A percentile compares a stretch with the other conserved stretches of the same genome.
These are phyloP conservation scores for Cherax quadricarinatus DNA, from an alignment of 1,140 invertebrate species.

Conservation along the genomic window DNA sequence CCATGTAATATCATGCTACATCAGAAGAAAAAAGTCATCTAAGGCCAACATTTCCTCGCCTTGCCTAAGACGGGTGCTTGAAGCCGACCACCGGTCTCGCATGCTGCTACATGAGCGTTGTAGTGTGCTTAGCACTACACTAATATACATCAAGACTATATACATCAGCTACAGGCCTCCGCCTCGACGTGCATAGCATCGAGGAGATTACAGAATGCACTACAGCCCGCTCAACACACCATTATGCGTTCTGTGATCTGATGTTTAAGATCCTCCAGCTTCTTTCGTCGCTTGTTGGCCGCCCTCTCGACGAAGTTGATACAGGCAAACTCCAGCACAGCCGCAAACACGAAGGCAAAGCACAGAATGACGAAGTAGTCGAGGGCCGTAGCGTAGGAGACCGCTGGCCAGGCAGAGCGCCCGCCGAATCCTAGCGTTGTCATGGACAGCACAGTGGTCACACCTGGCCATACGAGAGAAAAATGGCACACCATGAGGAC, in stretches of 20 bases:
- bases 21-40: too few relatives aligned
- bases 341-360: slow-evolving; percentile 81
- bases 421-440: slow-evolving; percentile 81
- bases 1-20: neutral
- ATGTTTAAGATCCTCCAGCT: slow-evolving; percentile 72
- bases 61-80: neutral
- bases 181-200: neutral
- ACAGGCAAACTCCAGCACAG: slow-evolving; percentile 81
- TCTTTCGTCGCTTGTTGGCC: slow-evolving; percentile 72
- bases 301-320: slow-evolving; percentile 81
- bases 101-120: neutral
- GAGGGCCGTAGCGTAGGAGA: slow-evolving; percentile 81
- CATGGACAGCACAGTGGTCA: slow-evolving; percentile 82
- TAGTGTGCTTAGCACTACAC: neutral
- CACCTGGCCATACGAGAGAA: slow-evolving; percentile 76
- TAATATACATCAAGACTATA: neutral
- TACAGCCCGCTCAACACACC: slow-evolving; percentile 52
- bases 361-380: slow-evolving; percentile 82
- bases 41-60: neutral
- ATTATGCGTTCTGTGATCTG: slow-evolving; percentile 71
- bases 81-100: neutral
- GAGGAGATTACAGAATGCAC: neutral
- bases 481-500: slow-evolving; percentile 63
- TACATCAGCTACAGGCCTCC: neutral
- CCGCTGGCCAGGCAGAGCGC: slow-evolving; percentile 80